phyloP scores from a whole-genome alignment of 2,113 vertebrate species.

The Myodes glareolus region DNA sequence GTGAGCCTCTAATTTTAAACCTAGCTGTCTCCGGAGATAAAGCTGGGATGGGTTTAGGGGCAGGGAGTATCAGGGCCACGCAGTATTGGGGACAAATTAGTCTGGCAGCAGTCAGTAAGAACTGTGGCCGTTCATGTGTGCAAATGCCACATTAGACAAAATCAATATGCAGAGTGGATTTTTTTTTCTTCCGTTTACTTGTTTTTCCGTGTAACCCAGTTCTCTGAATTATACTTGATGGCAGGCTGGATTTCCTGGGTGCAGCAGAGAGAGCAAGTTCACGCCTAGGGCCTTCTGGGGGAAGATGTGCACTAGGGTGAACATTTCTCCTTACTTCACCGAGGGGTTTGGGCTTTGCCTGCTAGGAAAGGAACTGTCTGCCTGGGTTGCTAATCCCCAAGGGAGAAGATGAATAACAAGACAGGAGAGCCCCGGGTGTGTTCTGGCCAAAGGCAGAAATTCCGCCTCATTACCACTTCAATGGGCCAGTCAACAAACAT shows the following conservation, averaged over 20 bases:
- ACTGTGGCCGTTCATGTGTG: neutral
- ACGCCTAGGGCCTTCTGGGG: conserved; percentile 57
- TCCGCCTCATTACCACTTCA: conserved; percentile 76
- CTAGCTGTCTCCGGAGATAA: neutral
- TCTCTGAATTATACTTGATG: conserved; percentile 9
- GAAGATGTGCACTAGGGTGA: conserved; percentile 24
- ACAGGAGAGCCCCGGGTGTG: conserved; percentile 25
- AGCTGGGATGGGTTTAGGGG: neutral
- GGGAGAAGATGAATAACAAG: conserved; percentile 53
- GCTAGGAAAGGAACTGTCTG: conserved; percentile 41
- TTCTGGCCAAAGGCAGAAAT: conserved; percentile 60
- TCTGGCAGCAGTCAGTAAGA: neutral
- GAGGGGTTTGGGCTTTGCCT: conserved; percentile 52
- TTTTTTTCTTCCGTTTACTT: conserved; percentile 42
- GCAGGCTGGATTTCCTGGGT: conserved; percentile 26
- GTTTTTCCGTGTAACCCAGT: conserved; percentile 28
- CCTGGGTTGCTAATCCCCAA: conserved; percentile 38
- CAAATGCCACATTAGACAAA: conserved; percentile 59
- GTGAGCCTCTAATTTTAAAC: neutral
- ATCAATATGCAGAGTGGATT: conserved; percentile 49
- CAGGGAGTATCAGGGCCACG: neutral
- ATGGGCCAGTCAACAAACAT: conserved; percentile 64
- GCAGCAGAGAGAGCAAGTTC: conserved; percentile 14
- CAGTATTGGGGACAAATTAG: neutral
- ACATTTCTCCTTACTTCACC: conserved; percentile 59